Conservation (phyloP, 2,888 invertebrate species). For the Volucella inflata region DNA sequence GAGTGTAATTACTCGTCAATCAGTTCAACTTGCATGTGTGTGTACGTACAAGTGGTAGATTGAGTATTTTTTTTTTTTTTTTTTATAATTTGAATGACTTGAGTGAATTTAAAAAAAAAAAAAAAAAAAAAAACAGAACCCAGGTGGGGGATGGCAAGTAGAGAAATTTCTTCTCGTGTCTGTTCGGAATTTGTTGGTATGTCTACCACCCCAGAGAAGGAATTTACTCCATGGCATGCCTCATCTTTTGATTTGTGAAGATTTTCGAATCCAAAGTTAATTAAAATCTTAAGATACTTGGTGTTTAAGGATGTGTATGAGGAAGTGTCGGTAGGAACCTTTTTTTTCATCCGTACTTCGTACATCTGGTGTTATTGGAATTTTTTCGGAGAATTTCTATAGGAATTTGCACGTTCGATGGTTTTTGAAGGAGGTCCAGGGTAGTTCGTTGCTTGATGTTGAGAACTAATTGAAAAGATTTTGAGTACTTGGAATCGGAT, state of each 20-base stretch:
- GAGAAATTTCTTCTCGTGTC: background rate
- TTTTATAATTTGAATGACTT: conserved; percentile 3
- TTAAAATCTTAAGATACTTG: conserved; percentile 40
- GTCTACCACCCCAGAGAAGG: background rate
- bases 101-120: conserved; percentile 3
- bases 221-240: conserved; percentile 7
- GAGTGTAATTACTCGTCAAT: conserved; percentile 37
- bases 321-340: background rate
- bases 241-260: conserved; percentile 7
- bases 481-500: background rate
- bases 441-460: background rate
- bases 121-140: background rate
- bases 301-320: background rate
- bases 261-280: conserved; percentile 44
- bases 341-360: background rate
- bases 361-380: conserved; percentile 8
- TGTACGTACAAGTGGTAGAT: too few relatives aligned
- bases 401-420: conserved; percentile 18
- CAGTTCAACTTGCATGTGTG: conserved; percentile 3
- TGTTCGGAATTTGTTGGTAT: background rate
- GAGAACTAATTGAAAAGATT: background rate
- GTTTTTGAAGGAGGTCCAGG: background rate
- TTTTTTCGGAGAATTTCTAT: conserved; percentile 6
- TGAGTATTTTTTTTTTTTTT: background rate
- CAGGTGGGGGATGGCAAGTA: background rate